These are phyloP conservation scores for Erebia epiphron DNA, from an alignment of 2,888 invertebrate species.

Conservation along the genomic window DNA sequence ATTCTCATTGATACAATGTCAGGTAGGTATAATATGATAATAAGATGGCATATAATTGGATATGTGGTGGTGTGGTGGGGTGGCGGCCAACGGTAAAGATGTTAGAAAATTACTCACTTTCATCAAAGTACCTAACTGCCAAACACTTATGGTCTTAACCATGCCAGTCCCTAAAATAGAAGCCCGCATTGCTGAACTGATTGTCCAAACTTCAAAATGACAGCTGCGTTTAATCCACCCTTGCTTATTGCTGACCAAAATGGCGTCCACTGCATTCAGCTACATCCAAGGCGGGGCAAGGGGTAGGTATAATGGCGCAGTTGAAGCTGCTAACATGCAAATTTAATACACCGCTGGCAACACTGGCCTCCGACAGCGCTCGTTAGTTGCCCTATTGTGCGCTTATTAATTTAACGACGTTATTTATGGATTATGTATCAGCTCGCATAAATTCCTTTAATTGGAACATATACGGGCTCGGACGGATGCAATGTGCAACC, in stretches of 20 bases:
- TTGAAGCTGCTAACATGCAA: constrained; percentile 68
- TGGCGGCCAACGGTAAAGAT: too few species aligned
- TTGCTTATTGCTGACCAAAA: constrained; percentile 45
- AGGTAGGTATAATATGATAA: too few species aligned
- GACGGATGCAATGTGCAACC: constrained; percentile 44
- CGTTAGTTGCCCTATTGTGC: constrained; percentile 70
- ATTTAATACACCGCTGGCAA: constrained; percentile 71
- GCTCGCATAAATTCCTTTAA: constrained; percentile 73
- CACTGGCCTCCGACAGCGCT: constrained; percentile 65
- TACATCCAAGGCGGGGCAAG: constrained; percentile 49
- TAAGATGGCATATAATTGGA: too few species aligned
- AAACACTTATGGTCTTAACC: not conserved
- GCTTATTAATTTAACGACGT: constrained; percentile 77
- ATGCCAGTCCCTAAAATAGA: too few species aligned
- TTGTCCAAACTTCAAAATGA: constrained; percentile 13
- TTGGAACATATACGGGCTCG: constrained; percentile 76
- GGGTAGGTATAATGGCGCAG: constrained; percentile 63
- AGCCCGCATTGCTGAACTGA: constrained; percentile 10
- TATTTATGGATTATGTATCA: constrained; percentile 68
- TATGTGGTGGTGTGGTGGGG: too few species aligned
- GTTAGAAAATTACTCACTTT: too few species aligned
- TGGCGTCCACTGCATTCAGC: constrained; percentile 59
- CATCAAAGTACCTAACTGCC: too few species aligned
- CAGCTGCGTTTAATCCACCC: constrained; percentile 36
- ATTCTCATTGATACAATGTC: not conserved